Percentiles rank a stretch among this genome's conserved stretches.
Conservation (phyloP, 2,888 invertebrate species). For the Ormyrus labotus region DNA sequence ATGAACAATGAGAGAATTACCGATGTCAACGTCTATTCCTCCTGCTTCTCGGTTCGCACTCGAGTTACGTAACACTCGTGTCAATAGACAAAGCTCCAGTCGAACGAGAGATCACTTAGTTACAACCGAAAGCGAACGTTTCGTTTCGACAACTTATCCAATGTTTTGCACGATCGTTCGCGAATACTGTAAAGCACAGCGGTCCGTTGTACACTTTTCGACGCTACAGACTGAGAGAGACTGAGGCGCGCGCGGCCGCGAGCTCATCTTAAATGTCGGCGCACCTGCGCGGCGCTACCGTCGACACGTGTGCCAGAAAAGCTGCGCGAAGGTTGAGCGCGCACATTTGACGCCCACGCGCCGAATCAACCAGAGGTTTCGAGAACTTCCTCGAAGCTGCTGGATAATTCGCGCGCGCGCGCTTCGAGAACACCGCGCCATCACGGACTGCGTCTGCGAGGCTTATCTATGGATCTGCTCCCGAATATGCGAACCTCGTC, state of each 20-base stretch:
- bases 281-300: neutral
- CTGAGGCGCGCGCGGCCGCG: slow-evolving; percentile 31
- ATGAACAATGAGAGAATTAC: no score
- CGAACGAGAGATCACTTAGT: no score
- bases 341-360: slow-evolving; percentile 9
- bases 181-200: neutral
- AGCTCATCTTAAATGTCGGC: slow-evolving; percentile 42
- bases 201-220: neutral
- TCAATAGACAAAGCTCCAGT: no score
- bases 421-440: neutral
- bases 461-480: neutral
- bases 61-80: no score
- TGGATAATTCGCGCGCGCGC: slow-evolving; percentile 36
- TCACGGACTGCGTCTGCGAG: neutral
- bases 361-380: neutral
- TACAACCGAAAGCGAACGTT: neutral
- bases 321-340: slow-evolving; percentile 34
- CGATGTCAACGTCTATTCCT: no score
- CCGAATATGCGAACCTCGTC: neutral
- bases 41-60: no score
- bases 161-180: neutral
- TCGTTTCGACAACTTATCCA: neutral
- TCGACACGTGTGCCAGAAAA: neutral
- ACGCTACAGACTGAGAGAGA: neutral
- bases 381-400: slow-evolving; percentile 18